Evolutionary conservation across 2,797 vertebrate genomes (phyloP), one percentile per base, ranked within the genome.

Genomic region (Chlorospingus semifuscus): DNA sequence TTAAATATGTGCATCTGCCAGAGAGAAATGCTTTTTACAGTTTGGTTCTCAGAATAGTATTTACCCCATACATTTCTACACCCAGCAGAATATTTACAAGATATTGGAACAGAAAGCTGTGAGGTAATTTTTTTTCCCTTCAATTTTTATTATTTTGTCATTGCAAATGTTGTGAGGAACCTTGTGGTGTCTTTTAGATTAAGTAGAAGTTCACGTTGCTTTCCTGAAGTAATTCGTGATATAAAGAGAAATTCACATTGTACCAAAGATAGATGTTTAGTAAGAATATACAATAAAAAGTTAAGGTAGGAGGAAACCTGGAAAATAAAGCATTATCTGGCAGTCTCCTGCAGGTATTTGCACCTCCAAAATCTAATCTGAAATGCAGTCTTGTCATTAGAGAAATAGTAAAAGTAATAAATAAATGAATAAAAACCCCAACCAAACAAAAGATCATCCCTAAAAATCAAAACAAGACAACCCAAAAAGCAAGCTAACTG

Each of bases 351-450:
- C 12, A 81, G 19, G 22, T 78, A n/a, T 71, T 72, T 68, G 20
- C 10, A 23, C 20, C 12, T 89, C 22, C 53, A 68, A 86, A 75
- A 61, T 30, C 10, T 65, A 42, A n/a, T 7, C 11, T 78, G 79
- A 69, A 92, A 71, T 49, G 15, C 11, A 39, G 6, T 64, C 9
- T 47, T 83, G 36, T 55, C 0, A 36, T 63, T 41, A 21, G 10
- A 75, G 61, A 85, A 81, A 44, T 14, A 71, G 22, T 42, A 52
- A 61, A 82, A 84, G 6, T 65, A 47, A 61, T 52, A n/a, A 46
- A 59, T 50, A 36, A 44, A 59, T 24, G 0, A 66, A 44, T 32
- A 27, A 32, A 13, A 11, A 1, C 9, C 3, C 1, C 6, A 19
- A 6, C 8, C 11, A 26, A 44, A n/a, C 3, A 46, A 69, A 65